phyloP scores from a whole-genome alignment of 2,888 invertebrate genomes.

The Aporophyla lueneburgensis region DNA sequence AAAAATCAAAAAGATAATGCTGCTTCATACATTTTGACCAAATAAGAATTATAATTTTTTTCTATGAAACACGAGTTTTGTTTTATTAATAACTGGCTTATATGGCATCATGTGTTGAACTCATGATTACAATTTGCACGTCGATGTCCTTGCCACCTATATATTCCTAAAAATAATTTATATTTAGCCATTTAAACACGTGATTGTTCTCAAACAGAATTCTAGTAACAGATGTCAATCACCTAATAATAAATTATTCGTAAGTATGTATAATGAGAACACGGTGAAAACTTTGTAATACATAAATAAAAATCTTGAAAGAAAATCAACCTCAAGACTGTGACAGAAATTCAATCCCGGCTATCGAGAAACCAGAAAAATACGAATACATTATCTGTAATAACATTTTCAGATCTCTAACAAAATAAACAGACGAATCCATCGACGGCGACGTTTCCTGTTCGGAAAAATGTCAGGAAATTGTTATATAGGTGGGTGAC shows the following conservation, averaged over 20 bases:
- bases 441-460: neutral
- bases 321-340: slow-evolving; percentile 9
- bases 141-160: too few species aligned
- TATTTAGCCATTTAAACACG: neutral
- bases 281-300: neutral
- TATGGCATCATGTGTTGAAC: too few species aligned
- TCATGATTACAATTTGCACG: too few species aligned
- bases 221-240: neutral
- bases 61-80: too few species aligned
- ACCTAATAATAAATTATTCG: too few species aligned
- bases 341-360: neutral
- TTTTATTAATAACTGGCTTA: too few species aligned
- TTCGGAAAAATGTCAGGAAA: slow-evolving; percentile 8
- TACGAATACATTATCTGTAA: slow-evolving; percentile 20
- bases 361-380: slow-evolving; percentile 25
- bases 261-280: neutral
- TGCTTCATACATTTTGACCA: too few species aligned
- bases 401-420: neutral
- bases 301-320: neutral
- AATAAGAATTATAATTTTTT: too few species aligned
- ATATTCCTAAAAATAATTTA: neutral
- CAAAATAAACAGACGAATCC: slow-evolving; percentile 4
- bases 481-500: neutral
- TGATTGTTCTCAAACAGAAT: neutral
- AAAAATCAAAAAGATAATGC: too few species aligned